A percentile compares a stretch with the other conserved stretches of the same genome.
phyloP scores from a whole-genome alignment of 2,113 vertebrate genomes.

The Tachysurus vachellii region DNA sequence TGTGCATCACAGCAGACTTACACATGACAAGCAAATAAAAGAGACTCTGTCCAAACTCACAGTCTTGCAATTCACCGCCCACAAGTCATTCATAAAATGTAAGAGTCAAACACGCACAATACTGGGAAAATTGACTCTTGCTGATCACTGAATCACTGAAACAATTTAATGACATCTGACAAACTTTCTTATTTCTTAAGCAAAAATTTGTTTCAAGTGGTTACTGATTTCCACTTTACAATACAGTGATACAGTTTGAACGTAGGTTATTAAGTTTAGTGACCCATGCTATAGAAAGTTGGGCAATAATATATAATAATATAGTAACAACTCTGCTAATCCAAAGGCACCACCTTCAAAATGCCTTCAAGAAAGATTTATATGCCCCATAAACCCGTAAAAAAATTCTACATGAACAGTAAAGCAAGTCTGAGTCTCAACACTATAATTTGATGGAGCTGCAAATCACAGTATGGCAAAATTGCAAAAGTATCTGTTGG shows the following conservation, averaged over 20 bases:
- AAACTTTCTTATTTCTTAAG: not conserved
- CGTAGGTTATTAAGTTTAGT: not conserved
- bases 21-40: constrained; percentile 41
- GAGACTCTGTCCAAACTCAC: constrained; percentile 51
- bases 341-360: too few relatives aligned
- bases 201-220: not conserved
- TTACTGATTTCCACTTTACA: not conserved
- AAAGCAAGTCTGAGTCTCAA: not conserved
- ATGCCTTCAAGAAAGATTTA: too few relatives aligned
- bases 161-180: not conserved
- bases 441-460: not conserved
- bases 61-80: constrained; percentile 63
- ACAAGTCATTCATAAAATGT: constrained; percentile 58
- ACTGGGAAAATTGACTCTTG: not conserved
- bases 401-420: not conserved
- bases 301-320: too few relatives aligned
- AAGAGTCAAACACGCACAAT: not conserved
- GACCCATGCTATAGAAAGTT: too few relatives aligned
- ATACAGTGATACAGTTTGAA: not conserved
- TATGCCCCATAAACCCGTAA: too few relatives aligned
- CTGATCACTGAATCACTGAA: not conserved
- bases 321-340: too few relatives aligned
- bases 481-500: too few relatives aligned
- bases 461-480: not conserved
- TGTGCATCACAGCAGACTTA: constrained; percentile 31